Conservation (phyloP, 1,140 invertebrate species). For the Zaprionus ghesquierei region DNA sequence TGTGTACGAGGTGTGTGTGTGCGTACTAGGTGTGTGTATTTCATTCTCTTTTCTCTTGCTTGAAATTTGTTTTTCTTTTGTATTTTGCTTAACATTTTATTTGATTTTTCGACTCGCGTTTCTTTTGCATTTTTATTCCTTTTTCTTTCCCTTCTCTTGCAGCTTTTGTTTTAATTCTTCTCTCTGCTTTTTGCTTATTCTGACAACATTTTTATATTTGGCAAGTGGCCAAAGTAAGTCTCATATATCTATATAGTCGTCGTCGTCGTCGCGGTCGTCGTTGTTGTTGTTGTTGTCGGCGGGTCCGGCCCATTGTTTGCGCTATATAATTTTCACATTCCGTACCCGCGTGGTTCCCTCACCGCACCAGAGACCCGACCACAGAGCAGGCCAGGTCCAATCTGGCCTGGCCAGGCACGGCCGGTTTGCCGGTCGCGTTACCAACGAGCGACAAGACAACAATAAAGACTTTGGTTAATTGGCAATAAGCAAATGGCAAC, state of each 20-base stretch:
- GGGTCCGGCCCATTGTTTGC: slow-evolving; percentile 62
- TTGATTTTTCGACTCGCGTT: slow-evolving; percentile 65
- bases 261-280: slow-evolving; percentile 1
- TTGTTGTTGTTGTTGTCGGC: not conserved
- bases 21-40: slow-evolving; percentile 10
- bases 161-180: slow-evolving; percentile 13
- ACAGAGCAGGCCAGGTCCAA: no score
- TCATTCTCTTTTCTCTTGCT: slow-evolving; percentile 32
- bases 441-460: slow-evolving; percentile 59
- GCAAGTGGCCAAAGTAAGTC: slow-evolving; percentile 71
- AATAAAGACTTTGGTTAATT: slow-evolving; percentile 79
- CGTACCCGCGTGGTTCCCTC: slow-evolving; percentile 1
- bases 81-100: slow-evolving; percentile 77
- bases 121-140: slow-evolving; percentile 13
- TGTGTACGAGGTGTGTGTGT: not conserved
- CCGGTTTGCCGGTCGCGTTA: slow-evolving; percentile 14
- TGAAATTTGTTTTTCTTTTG: slow-evolving; percentile 75
- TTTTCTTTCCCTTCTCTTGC: not conserved
- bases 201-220: slow-evolving; percentile 66
- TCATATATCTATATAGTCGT: slow-evolving; percentile 37
- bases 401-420: not conserved
- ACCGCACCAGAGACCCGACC: not conserved
- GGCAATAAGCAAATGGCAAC: slow-evolving; percentile 78
- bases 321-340: slow-evolving; percentile 70
- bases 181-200: slow-evolving; percentile 20